phyloP scores from a whole-genome alignment of 2,888 invertebrate genomes.

The Ctena decussata region DNA sequence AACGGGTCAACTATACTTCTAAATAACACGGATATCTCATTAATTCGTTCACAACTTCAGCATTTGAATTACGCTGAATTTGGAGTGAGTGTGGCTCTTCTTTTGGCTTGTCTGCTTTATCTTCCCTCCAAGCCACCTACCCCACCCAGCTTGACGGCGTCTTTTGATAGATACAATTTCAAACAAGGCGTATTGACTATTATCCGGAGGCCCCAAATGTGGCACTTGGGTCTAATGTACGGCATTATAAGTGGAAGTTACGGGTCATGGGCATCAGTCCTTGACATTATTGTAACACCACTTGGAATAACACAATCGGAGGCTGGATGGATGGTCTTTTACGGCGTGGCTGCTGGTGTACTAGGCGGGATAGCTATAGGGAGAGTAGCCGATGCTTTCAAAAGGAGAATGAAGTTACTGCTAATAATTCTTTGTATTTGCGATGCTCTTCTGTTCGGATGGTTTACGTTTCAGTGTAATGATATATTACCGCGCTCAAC shows the following conservation, averaged over 20 bases:
- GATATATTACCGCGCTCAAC: conserved; percentile 64
- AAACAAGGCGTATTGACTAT: background rate
- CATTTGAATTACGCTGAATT: background rate
- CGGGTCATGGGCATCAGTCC: conserved; percentile 80
- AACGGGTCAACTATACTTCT: background rate
- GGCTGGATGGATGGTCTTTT: conserved; percentile 69
- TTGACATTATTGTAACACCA: conserved; percentile 80
- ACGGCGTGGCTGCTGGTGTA: conserved; percentile 55
- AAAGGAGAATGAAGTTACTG: conserved; percentile 71
- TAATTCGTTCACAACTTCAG: background rate
- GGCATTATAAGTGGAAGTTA: conserved; percentile 76
- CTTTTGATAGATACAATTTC: background rate
- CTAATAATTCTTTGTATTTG: conserved; percentile 43
- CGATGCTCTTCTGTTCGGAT: conserved; percentile 43
- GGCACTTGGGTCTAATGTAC: conserved; percentile 78
- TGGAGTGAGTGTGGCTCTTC: background rate
- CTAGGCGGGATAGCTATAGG: conserved; percentile 53
- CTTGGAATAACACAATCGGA: conserved; percentile 71
- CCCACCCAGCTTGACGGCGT: background rate
- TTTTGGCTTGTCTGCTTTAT: background rate
- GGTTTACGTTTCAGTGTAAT: conserved; percentile 65
- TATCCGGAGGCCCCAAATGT: conserved; percentile 65
- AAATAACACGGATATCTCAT: background rate
- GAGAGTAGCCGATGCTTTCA: conserved; percentile 74
- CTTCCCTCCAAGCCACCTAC: background rate